Conservation (phyloP, 2,888 invertebrate species). For the Poecilobothrus nobilitatus region DNA sequence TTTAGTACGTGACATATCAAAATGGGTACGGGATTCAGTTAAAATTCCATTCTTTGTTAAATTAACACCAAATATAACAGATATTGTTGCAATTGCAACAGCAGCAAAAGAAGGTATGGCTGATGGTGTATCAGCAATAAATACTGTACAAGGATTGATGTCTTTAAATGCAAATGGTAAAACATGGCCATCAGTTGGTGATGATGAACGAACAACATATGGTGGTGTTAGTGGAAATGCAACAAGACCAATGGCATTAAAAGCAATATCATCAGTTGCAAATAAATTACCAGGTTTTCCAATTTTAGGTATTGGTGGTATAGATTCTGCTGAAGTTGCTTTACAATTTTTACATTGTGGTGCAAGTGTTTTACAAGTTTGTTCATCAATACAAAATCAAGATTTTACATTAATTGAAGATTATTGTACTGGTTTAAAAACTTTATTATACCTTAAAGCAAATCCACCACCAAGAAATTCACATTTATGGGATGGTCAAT, state of each 20-base stretch:
- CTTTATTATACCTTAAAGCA: slow-evolving; percentile 72
- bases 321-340: slow-evolving; percentile 92
- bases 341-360: slow-evolving; percentile 93
- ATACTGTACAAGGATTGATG: slow-evolving; percentile 95
- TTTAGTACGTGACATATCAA: slow-evolving; percentile 77
- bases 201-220: slow-evolving; percentile 75
- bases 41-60: slow-evolving; percentile 96
- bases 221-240: slow-evolving; percentile 93
- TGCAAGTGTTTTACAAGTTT: slow-evolving; percentile 85
- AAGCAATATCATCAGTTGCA: slow-evolving; percentile 83
- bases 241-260: slow-evolving; percentile 85
- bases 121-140: slow-evolving; percentile 92
- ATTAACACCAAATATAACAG: slow-evolving; percentile 94
- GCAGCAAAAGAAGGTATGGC: slow-evolving; percentile 90
- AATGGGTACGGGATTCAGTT: slow-evolving; percentile 79
- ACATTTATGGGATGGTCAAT: slow-evolving; percentile 84
- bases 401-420: slow-evolving; percentile 96
- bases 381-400: slow-evolving; percentile 97
- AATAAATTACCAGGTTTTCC: slow-evolving; percentile 78
- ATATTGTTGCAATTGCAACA: slow-evolving; percentile 76
- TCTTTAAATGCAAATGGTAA: slow-evolving; percentile 66
- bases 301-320: slow-evolving; percentile 92
- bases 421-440: slow-evolving; percentile 80
- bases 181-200: slow-evolving; percentile 87
- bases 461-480: slow-evolving; percentile 49